These are phyloP conservation scores for Acridotheres tristis DNA, from an alignment of 2,797 vertebrate genomes.

Conservation along the genomic window DNA sequence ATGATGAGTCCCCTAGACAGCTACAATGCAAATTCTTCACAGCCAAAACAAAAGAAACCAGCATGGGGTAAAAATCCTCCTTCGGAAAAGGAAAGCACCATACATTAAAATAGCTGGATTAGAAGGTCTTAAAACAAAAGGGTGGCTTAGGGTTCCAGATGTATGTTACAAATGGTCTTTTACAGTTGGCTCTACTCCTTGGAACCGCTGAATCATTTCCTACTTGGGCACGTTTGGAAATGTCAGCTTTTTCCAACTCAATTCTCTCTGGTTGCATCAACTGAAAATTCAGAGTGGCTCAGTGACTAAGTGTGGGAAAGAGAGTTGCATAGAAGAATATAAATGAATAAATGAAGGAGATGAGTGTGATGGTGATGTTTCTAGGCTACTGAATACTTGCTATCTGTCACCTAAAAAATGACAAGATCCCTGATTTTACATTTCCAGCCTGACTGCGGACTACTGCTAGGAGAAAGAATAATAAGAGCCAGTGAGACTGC, in stretches of 20 bases:
- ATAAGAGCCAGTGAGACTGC: background rate
- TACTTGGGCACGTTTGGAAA: constrained; percentile 23
- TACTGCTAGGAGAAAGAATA: background rate
- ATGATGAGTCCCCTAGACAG: background rate
- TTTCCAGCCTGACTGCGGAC: background rate
- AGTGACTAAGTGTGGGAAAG: background rate
- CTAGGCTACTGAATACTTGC: background rate
- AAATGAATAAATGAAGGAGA: background rate
- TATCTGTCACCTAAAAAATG: background rate
- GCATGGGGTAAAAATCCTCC: background rate
- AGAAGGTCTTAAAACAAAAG: constrained; percentile 61
- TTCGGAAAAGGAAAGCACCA: constrained; percentile 21
- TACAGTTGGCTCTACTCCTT: constrained; percentile 34
- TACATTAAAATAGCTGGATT: constrained; percentile 8
- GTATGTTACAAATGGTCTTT: constrained; percentile 43
- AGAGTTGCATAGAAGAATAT: background rate
- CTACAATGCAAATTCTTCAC: background rate
- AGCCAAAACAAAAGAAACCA: background rate
- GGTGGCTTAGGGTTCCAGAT: constrained; percentile 2
- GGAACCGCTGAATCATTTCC: constrained; percentile 58
- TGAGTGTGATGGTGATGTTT: background rate
- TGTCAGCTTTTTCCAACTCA: constrained; percentile 46
- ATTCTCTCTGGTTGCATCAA: background rate
- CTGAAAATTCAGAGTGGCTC: background rate
- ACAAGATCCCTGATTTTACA: background rate